Percentiles rank a stretch among this genome's conserved stretches.
Conservation (phyloP, 1,140 invertebrate genomes). For the Steinernema feltiae region DNA sequence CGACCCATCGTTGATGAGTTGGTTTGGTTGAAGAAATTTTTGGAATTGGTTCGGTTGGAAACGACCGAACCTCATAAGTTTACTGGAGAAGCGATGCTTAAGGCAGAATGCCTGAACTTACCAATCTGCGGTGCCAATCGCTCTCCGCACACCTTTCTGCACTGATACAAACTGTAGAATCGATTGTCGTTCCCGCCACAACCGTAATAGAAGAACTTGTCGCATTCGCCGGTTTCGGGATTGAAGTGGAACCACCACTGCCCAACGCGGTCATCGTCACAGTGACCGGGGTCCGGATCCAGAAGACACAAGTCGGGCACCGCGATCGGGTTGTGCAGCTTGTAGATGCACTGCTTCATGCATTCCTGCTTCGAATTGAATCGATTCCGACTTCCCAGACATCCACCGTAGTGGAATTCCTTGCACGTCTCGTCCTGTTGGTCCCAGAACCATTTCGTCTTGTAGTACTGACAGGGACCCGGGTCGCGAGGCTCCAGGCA, state of each 20-base stretch:
- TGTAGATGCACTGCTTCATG: constrained; percentile 44
- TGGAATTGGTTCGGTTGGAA: too few relatives aligned
- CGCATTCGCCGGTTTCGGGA: constrained; percentile 38
- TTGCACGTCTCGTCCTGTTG: constrained; percentile 34
- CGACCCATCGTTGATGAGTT: too few relatives aligned
- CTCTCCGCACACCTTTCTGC: constrained; percentile 47
- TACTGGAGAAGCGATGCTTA: too few relatives aligned
- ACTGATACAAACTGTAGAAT: constrained; percentile 47
- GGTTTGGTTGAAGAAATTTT: too few relatives aligned
- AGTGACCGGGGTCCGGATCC: constrained; percentile 35
- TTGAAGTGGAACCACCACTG: constrained; percentile 52
- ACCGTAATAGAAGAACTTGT: constrained; percentile 48
- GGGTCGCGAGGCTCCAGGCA: constrained; percentile 39
- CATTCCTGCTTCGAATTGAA: constrained; percentile 47
- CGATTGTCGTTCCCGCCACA: constrained; percentile 49
- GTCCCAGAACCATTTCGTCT: constrained; percentile 45
- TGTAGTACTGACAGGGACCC: constrained; percentile 48
- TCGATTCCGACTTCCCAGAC: constrained; percentile 46
- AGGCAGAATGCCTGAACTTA: too few relatives aligned
- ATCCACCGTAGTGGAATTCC: constrained; percentile 51
- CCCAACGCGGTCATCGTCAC: constrained; percentile 33
- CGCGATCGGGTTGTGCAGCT: constrained; percentile 41
- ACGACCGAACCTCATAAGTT: too few relatives aligned
- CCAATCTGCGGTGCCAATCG: constrained; percentile 43
- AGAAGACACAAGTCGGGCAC: constrained; percentile 43